These are phyloP conservation scores for Aspidiotus rigidus DNA, from an alignment of 2,888 invertebrate genomes.

Conservation along the genomic window DNA sequence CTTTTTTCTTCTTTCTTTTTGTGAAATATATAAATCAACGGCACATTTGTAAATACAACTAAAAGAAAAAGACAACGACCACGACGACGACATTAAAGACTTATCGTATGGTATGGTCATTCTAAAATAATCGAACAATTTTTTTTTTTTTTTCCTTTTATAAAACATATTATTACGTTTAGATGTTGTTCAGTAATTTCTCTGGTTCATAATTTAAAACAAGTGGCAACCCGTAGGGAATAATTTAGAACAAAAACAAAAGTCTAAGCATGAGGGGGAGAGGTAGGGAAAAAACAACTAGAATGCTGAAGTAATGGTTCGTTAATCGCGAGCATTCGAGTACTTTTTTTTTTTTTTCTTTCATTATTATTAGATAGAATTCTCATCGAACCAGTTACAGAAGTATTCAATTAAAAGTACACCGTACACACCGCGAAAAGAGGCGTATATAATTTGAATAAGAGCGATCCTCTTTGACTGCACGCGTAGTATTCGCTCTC, in stretches of 20 bases:
- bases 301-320: slow-evolving; percentile 25
- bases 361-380: slow-evolving; percentile 25
- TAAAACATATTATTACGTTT: slow-evolving; percentile 26
- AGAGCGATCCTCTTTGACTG: slow-evolving; percentile 22
- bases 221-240: slow-evolving; percentile 31
- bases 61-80: no score
- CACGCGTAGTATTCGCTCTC: slow-evolving; percentile 11
- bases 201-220: slow-evolving; percentile 28
- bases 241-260: slow-evolving; percentile 30
- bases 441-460: slow-evolving; percentile 26
- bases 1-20: neutral
- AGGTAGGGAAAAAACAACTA: slow-evolving; percentile 16
- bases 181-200: slow-evolving; percentile 27
- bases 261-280: slow-evolving; percentile 4
- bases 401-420: slow-evolving; percentile 33
- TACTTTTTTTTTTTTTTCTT: slow-evolving; percentile 13
- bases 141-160: neutral
- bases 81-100: no score
- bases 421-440: slow-evolving; percentile 26
- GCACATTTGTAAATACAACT: neutral
- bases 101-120: neutral
- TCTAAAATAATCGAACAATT: slow-evolving; percentile 15
- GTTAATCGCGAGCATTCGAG: slow-evolving; percentile 32
- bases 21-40: neutral
- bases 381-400: slow-evolving; percentile 33